Evolutionary conservation across 30 jellyfish, hydroid and myxozoan genomes (phyloP).

Genomic region (Aurelia sp.): DNA sequence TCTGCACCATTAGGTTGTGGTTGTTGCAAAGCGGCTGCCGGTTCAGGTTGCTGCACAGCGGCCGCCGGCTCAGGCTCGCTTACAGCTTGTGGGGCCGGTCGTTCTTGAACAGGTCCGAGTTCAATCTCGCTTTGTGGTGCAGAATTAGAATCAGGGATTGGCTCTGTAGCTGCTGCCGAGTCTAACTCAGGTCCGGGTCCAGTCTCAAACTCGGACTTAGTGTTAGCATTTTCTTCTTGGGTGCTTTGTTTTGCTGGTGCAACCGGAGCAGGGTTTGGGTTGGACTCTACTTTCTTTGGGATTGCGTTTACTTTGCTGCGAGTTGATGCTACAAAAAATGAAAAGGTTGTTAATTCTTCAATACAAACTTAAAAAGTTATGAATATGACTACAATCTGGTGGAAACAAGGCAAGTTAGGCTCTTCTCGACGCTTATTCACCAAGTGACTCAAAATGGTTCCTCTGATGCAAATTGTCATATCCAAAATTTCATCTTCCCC

Average conservation of each 20-base stretch:
- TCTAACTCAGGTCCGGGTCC: constrained; percentile 44
- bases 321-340: constrained; percentile 31
- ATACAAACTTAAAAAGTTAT: too few species aligned
- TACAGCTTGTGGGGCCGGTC: constrained; percentile 13
- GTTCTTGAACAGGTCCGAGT: constrained; percentile 53
- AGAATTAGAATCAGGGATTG: constrained; percentile 1
- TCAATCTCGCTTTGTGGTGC: constrained; percentile 40
- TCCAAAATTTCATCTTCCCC: too few species aligned
- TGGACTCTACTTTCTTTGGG: constrained; percentile 41
- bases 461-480: too few species aligned
- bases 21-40: neutral
- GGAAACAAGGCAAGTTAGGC: too few species aligned
- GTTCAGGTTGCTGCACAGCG: neutral
- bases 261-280: constrained; percentile 16
- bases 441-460: too few species aligned
- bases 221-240: constrained; percentile 18
- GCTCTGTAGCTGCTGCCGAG: constrained; percentile 3
- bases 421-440: too few species aligned
- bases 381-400: too few species aligned
- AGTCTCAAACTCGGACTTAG: constrained; percentile 37
- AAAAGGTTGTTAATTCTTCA: too few species aligned
- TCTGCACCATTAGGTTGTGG: constrained; percentile 2
- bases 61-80: neutral
- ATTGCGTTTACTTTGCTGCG: constrained; percentile 55
- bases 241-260: neutral